Evolutionary conservation across 2,888 invertebrate species (phyloP), one percentile per base, ranked within the genome.

Genomic region (Mesorhabditis spiculigera): DNA sequence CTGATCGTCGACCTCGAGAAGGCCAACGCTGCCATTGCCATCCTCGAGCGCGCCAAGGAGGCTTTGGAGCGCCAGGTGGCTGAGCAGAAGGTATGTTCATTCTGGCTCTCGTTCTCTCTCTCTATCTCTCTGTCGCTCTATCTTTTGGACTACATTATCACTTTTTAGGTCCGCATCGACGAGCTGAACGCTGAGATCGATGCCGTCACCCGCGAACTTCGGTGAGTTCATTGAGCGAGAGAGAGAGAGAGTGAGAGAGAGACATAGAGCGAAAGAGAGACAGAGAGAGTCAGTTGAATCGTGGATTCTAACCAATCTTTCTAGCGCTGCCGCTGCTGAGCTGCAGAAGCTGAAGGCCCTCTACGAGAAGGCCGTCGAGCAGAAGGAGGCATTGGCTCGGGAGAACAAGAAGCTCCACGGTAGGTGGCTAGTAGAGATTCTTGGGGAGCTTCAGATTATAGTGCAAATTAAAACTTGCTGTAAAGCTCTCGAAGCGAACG

Each of bases 1-100:
- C 91, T 97, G 87, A 96, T 96, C 89, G 95, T 96, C 88, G 97
- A 97, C 89, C 90, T 98, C 87, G 97, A 98, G 90, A 95, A 95
- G 90, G 93, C 95, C 85, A 95, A 98, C 89, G 93, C 92, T 88
- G 93, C 93, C 75, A 95, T 95, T 87, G 92, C 94, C 89, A 94
- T 94, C 88, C 90, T 95, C 86, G 93, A 93, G 88, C 94, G 95
- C 89, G 92, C 94, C 85, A 92, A 92, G 79, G 94, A 93, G 85
- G 92, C 93, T 80, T 89, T 95, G 85, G 95, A 95, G 88, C 92
- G 93, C 86, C 90, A 93, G 87, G 94, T 94, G 88, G 91, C 92
- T 84, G 95, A 95, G 87, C 89, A 95, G 87, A 94, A 94, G 89
- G 63, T 63, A 6, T 28, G 28, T 28, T 28, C 28, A 28, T 28